Conservation (phyloP, 2,113 vertebrate genomes). For the Stictonetta naevosa region DNA sequence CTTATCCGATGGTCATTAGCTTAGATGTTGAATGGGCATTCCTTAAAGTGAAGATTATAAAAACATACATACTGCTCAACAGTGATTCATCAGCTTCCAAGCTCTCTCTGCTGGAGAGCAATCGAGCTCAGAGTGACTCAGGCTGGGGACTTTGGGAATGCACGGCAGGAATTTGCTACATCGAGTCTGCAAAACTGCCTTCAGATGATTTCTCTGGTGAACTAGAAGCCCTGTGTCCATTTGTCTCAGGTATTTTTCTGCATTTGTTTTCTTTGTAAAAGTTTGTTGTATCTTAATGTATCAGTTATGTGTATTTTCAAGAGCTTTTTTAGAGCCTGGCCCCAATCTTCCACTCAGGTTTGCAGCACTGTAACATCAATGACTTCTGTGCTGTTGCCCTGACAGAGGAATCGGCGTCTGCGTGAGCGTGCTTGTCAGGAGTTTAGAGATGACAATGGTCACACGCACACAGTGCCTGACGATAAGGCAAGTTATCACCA, state of each 20-base stretch:
- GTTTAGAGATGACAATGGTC: neutral
- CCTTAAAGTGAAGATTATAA: conserved; percentile 34
- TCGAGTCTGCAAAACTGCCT: neutral
- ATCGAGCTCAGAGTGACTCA: conserved; percentile 14
- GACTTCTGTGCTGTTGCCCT: neutral
- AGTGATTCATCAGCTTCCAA: neutral
- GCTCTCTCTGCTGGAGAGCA: neutral
- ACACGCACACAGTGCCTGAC: neutral
- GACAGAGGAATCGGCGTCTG: neutral
- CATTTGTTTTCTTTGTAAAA: neutral
- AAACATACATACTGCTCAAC: neutral
- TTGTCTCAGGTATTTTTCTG: neutral
- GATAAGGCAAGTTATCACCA: conserved; percentile 14
- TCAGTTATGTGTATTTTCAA: neutral
- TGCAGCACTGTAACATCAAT: neutral
- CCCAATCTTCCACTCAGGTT: neutral
- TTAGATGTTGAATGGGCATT: conserved; percentile 35
- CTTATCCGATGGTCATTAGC: conserved; percentile 49
- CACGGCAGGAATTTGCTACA: neutral
- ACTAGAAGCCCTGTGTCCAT: neutral
- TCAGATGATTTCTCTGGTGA: neutral
- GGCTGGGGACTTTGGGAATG: neutral
- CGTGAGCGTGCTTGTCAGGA: neutral
- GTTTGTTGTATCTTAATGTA: neutral
- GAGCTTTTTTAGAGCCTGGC: neutral